Conservation (phyloP, 2,888 invertebrate species). For the Tinea pellionella region DNA sequence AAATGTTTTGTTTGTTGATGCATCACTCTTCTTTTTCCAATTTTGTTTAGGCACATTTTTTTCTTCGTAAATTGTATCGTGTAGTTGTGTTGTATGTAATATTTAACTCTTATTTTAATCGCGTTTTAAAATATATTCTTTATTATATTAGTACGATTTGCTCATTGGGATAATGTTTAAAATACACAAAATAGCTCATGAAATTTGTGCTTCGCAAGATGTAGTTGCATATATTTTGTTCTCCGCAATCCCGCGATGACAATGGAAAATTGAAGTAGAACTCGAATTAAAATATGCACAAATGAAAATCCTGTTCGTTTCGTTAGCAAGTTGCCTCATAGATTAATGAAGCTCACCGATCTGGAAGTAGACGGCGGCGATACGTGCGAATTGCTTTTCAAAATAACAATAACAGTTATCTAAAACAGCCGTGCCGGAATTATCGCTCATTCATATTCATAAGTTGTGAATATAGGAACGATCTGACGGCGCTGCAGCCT, state of each 20-base stretch:
- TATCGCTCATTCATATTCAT: conserved; percentile 57
- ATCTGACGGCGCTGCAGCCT: neutral
- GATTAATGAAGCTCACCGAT: neutral
- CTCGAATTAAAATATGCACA: neutral
- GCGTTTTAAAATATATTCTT: too few relatives aligned
- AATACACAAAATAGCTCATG: neutral
- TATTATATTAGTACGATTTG: neutral
- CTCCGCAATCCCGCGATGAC: neutral
- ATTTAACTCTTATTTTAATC: too few relatives aligned
- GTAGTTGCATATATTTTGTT: neutral
- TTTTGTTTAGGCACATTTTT: neutral
- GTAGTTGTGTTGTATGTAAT: too few relatives aligned
- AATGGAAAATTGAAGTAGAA: neutral
- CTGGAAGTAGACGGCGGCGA: neutral
- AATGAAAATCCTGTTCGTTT: neutral
- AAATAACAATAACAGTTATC: conserved; percentile 52
- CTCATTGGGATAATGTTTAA: neutral
- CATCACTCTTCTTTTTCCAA: neutral
- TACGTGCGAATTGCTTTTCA: conserved; percentile 22
- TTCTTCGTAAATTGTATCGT: neutral
- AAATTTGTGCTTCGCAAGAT: neutral
- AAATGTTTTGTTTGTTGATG: neutral
- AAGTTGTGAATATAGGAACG: conserved; percentile 20
- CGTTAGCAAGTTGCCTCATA: neutral
- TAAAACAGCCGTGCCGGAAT: conserved; percentile 31